A percentile compares a stretch with the other conserved stretches of the same genome.
These are phyloP conservation scores for Littorina saxatilis DNA, from an alignment of 1,140 invertebrate species.

Conservation along the genomic window DNA sequence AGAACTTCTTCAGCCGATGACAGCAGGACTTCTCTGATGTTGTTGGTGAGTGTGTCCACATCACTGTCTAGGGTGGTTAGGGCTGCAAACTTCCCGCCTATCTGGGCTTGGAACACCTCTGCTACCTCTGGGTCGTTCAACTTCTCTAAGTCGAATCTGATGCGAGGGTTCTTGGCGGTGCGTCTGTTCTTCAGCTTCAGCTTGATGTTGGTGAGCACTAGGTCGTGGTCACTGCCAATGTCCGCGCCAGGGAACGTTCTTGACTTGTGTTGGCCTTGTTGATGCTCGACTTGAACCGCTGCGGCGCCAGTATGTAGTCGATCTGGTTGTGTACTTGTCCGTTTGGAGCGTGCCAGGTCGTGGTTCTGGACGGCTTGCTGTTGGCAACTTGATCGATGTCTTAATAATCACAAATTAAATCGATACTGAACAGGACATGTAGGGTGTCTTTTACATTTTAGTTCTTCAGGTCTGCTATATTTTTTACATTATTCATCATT, in stretches of 20 bases:
- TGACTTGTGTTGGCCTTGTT: constrained; percentile 45
- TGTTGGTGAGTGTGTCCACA: constrained; percentile 38
- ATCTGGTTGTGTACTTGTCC: constrained; percentile 44
- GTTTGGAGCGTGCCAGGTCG: constrained; percentile 28
- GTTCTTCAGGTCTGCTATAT: constrained; percentile 32
- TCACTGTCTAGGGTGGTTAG: constrained; percentile 40
- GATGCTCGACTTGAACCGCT: constrained; percentile 40
- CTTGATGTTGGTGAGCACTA: constrained; percentile 43
- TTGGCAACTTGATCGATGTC: no score
- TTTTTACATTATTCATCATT: no score
- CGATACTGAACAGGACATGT: neutral
- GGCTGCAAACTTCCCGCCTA: constrained; percentile 44
- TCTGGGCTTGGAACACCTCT: constrained; percentile 39
- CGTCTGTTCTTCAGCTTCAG: constrained; percentile 35
- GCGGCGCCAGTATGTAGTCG: constrained; percentile 41
- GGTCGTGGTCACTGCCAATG: constrained; percentile 53
- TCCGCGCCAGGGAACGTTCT: constrained; percentile 47
- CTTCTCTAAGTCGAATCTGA: constrained; percentile 43
- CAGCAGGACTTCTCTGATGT: constrained; percentile 19
- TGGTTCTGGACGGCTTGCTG: constrained; percentile 16
- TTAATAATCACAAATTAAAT: neutral
- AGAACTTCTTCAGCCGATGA: neutral
- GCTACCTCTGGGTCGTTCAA: no score
- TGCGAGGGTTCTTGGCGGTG: constrained; percentile 18
- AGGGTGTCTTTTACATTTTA: neutral